Percentiles rank a stretch among this genome's conserved stretches.
phyloP scores from a whole-genome alignment of 2,888 invertebrate genomes.

The Dexiosoma caninum region DNA sequence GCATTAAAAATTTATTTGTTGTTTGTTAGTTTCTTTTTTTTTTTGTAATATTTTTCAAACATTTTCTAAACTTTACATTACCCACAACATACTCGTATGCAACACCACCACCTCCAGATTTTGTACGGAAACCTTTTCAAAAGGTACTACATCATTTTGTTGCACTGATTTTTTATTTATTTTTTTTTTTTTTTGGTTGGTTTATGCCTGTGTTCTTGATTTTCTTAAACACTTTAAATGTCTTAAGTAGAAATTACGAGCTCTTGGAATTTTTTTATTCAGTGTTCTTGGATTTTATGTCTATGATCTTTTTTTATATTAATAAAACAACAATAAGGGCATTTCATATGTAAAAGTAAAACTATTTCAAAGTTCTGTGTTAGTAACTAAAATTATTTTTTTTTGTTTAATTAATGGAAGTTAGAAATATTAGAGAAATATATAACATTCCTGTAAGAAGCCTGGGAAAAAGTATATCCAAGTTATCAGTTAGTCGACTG shows the following conservation, averaged over 20 bases:
- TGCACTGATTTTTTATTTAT: slow-evolving; percentile 1
- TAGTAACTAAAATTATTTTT: too few relatives aligned
- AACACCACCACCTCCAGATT: slow-evolving; percentile 54
- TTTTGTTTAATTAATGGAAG: too few relatives aligned
- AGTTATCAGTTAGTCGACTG: too few relatives aligned
- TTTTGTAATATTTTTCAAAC: background rate
- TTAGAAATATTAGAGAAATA: too few relatives aligned
- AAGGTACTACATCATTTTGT: slow-evolving; percentile 42
- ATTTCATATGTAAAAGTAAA: background rate
- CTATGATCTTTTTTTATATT: background rate
- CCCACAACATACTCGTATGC: slow-evolving; percentile 51
- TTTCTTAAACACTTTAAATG: slow-evolving; percentile 23
- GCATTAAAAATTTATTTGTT: slow-evolving; percentile 65
- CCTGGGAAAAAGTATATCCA: too few relatives aligned
- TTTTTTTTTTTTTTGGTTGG: background rate
- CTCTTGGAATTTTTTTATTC: slow-evolving; percentile 12
- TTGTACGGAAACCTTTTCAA: slow-evolving; percentile 41
- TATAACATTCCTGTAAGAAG: too few relatives aligned
- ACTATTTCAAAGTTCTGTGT: too few relatives aligned
- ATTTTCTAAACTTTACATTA: slow-evolving; percentile 46
- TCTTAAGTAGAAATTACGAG: slow-evolving; percentile 65
- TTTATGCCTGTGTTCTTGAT: background rate
- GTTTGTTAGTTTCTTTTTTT: background rate
- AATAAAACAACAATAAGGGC: background rate
- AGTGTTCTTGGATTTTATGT: background rate